Base-by-base conservation (phyloP, 2,888 invertebrate species). In the Dynastes tityus region DNA sequence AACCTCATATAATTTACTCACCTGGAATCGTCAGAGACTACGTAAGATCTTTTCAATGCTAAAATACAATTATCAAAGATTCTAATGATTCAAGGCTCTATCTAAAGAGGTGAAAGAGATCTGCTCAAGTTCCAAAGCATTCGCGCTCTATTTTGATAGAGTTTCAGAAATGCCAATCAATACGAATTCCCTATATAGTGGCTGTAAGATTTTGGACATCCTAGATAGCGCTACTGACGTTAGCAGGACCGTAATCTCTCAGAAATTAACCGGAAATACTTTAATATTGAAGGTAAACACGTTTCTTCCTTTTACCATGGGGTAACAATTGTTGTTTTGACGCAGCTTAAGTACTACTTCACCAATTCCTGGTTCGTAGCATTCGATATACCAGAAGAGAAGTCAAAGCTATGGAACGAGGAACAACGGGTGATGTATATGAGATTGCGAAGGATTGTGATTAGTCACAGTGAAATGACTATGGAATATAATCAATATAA, bases 381-480 rank as follows among this genome's bases (percentile, higher is more conserved):
- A 0, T 80, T 87, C 76, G 84, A 84, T 0, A 85, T 86, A n/a
- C 80, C 82, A 0, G 78, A 83, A 2, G 80, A 80, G n/a, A 80
- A 77, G 29, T 82, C 82, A 11, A 86, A 84, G 77, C 81, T 84
- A 4, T 83, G 83, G 83, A 82, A 82, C 16, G 86, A 87, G 71
- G 83, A 83, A 27, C 86, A 87, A 80, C 75, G 86, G 13, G 83
- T 87, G 83, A 87, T 88, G 87, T 86, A 87, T 80, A 87, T 88
- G 87, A 81, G 88, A 58, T 76, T 87, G 8, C 81, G 87, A n/a
- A 80, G 87, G 53, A 84, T 88, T 5, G 85, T 87, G 13, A 76
- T 86, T 58, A 86, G 87, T 2, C 87, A 87, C 79, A 86, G 86
- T 11, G 87, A 87, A 76, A 87, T 87, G 87, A 86, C 84, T 63